Evolutionary conservation across 2,888 invertebrate species (phyloP).

Genomic region (Biston betularia): DNA sequence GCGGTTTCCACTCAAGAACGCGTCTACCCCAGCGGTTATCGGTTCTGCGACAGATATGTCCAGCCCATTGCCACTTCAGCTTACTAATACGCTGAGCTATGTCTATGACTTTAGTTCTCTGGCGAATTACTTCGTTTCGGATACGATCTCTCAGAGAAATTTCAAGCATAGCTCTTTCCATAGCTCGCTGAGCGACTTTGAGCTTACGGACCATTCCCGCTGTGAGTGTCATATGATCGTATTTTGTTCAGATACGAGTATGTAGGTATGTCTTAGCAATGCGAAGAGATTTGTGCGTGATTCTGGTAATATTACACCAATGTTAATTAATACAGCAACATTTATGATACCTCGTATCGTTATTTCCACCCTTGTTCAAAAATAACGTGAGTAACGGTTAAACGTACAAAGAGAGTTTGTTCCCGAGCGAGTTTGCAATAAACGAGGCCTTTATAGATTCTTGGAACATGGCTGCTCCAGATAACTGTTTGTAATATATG

Average conservation of each 20-base stretch:
- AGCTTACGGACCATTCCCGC: too few relatives aligned
- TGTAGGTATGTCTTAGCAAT: not conserved
- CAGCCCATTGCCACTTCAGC: too few relatives aligned
- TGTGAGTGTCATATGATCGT: not conserved
- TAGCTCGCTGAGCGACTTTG: too few relatives aligned
- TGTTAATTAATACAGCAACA: slow-evolving; percentile 1
- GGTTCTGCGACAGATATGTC: too few relatives aligned
- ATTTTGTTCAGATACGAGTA: not conserved
- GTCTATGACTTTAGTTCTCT: too few relatives aligned
- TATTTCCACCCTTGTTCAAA: slow-evolving; percentile 16
- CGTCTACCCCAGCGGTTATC: too few relatives aligned
- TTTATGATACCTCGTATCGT: not conserved
- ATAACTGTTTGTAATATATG: slow-evolving; percentile 18
- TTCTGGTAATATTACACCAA: not conserved
- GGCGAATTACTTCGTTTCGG: too few relatives aligned
- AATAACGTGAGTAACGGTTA: slow-evolving; percentile 28
- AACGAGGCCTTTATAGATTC: slow-evolving; percentile 30
- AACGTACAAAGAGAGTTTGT: slow-evolving; percentile 32
- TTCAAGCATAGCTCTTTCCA: too few relatives aligned
- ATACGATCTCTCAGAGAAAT: too few relatives aligned
- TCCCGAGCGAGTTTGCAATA: slow-evolving; percentile 25
- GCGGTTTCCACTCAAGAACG: too few relatives aligned
- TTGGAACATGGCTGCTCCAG: slow-evolving; percentile 23
- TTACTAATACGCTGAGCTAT: too few relatives aligned
- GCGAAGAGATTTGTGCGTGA: not conserved